phyloP scores from a whole-genome alignment of 2,888 invertebrate genomes.

The Tetragonisca angustula region DNA sequence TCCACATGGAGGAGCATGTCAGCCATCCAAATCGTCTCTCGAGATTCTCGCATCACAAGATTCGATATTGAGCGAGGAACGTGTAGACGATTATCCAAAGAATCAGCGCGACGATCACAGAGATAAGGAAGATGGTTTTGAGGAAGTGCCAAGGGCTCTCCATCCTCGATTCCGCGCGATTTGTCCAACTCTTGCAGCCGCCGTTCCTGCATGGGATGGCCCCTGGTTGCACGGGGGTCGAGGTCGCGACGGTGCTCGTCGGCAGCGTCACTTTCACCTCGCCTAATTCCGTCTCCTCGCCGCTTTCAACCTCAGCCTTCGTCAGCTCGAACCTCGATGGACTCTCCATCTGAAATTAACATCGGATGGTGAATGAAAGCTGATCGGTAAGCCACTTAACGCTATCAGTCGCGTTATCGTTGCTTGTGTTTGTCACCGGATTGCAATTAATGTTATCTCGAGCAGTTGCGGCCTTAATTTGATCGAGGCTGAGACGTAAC shows the following conservation, averaged over 20 bases:
- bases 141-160: slow-evolving; percentile 85
- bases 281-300: slow-evolving; percentile 80
- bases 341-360: slow-evolving; percentile 85
- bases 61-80: slow-evolving; percentile 78
- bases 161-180: slow-evolving; percentile 66
- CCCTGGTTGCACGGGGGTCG: slow-evolving; percentile 62
- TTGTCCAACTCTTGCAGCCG: slow-evolving; percentile 74
- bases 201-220: slow-evolving; percentile 74
- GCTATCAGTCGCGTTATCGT: not conserved
- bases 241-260: slow-evolving; percentile 68
- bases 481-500: too few species aligned
- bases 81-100: slow-evolving; percentile 85
- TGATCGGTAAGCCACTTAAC: not conserved
- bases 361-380: not conserved
- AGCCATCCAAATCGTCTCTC: not conserved
- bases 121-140: slow-evolving; percentile 85
- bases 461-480: not conserved
- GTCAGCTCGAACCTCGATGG: slow-evolving; percentile 76
- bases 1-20: not conserved
- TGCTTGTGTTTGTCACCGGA: not conserved
- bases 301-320: slow-evolving; percentile 36
- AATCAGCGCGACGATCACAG: slow-evolving; percentile 83
- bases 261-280: slow-evolving; percentile 74
- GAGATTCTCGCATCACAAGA: slow-evolving; percentile 68
- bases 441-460: not conserved